phyloP scores from a whole-genome alignment of 2,888 invertebrate genomes.

The Hypercompe scribonia region DNA sequence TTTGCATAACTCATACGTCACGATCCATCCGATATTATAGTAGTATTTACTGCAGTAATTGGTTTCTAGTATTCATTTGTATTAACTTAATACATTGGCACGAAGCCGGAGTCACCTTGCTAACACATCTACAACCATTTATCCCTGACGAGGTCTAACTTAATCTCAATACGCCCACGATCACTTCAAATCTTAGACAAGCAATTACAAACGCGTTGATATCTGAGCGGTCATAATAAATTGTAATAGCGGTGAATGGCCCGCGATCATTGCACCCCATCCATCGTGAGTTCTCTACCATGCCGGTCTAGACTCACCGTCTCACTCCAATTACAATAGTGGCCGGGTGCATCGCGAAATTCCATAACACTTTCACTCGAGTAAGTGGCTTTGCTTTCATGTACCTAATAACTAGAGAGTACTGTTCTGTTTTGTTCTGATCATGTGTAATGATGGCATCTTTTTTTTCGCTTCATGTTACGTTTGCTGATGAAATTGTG shows the following conservation, averaged over 20 bases:
- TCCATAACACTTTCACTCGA: slow-evolving; percentile 78
- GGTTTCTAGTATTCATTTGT: no score
- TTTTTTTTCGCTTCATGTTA: slow-evolving; percentile 36
- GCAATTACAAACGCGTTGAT: slow-evolving; percentile 27
- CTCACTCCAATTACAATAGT: slow-evolving; percentile 78
- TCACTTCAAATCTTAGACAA: background rate
- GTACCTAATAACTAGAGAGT: slow-evolving; percentile 60
- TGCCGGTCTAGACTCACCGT: slow-evolving; percentile 59
- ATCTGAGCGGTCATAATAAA: slow-evolving; percentile 25
- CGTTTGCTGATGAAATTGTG: slow-evolving; percentile 41
- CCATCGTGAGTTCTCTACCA: slow-evolving; percentile 30
- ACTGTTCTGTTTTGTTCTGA: slow-evolving; percentile 43
- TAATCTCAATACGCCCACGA: background rate
- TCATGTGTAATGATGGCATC: slow-evolving; percentile 41
- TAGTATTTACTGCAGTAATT: background rate
- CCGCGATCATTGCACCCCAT: slow-evolving; percentile 37
- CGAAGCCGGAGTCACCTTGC: background rate
- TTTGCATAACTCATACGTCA: background rate
- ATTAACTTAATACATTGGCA: background rate
- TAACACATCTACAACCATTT: background rate
- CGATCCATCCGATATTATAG: background rate
- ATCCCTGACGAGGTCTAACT: background rate
- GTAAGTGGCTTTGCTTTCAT: slow-evolving; percentile 73
- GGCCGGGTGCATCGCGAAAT: slow-evolving; percentile 73
- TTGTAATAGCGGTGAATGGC: slow-evolving; percentile 31